phyloP scores from a whole-genome alignment of 2,113 vertebrate genomes.

The Hydrochoerus hydrochaeris region DNA sequence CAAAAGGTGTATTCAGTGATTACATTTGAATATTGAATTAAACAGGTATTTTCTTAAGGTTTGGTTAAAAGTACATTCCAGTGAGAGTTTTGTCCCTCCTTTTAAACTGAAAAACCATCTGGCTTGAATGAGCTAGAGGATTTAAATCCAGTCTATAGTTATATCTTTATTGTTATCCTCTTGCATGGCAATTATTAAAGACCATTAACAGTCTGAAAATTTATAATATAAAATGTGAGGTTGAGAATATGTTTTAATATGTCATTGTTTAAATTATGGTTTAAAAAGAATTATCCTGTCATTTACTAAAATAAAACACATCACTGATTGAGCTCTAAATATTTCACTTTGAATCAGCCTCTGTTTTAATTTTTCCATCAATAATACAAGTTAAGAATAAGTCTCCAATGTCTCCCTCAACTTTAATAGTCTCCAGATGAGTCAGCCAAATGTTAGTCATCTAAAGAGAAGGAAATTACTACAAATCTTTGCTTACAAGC shows the following conservation, averaged over 20 bases:
- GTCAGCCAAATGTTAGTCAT: conserved; percentile 22
- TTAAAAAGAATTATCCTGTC: not conserved
- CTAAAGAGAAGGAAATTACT: conserved; percentile 1
- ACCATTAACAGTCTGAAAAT: not conserved
- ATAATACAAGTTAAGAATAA: conserved; percentile 29
- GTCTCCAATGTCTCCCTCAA: not conserved
- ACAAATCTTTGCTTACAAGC: conserved; percentile 11
- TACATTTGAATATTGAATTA: conserved; percentile 35
- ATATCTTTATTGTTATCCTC: not conserved
- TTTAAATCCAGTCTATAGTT: not conserved
- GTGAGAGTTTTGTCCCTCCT: not conserved
- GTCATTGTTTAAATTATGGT: not conserved
- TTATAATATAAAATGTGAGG: not conserved
- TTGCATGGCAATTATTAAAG: not conserved
- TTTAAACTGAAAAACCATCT: not conserved
- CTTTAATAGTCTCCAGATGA: not conserved
- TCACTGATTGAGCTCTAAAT: not conserved
- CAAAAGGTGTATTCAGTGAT: conserved; percentile 1
- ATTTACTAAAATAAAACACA: not conserved
- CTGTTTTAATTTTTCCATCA: conserved; percentile 15
- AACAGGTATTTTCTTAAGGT: conserved; percentile 38
- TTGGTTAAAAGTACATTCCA: not conserved
- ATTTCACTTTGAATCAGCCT: not conserved
- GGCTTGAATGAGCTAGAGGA: not conserved
- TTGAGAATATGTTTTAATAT: not conserved